Evolutionary conservation across 1,140 invertebrate genomes (phyloP).

Genomic region (Leptinotarsa undecemlineata): DNA sequence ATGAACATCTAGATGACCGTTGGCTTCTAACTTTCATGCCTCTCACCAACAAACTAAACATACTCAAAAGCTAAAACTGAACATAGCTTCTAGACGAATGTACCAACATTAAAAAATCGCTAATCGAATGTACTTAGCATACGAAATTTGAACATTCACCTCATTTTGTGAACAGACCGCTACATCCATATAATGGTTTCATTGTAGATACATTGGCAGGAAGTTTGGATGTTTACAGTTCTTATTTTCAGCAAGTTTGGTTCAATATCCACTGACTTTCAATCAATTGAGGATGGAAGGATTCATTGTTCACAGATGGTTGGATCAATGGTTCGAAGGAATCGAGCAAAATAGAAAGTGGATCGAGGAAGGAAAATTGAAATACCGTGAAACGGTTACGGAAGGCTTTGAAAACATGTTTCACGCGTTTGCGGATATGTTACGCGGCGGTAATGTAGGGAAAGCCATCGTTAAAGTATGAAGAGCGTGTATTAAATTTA

Average conservation of each 20-base stretch:
- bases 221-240: too few species aligned
- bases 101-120: too few species aligned
- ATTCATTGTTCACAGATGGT: conserved; percentile 65
- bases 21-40: too few species aligned
- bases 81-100: too few species aligned
- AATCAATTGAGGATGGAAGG: conserved; percentile 68
- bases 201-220: too few species aligned
- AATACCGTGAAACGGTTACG: conserved; percentile 66
- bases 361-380: conserved; percentile 62
- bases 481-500: conserved; percentile 63
- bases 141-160: too few species aligned
- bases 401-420: conserved; percentile 74
- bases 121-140: too few species aligned
- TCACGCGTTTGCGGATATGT: conserved; percentile 65
- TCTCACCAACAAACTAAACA: too few species aligned
- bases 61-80: too few species aligned
- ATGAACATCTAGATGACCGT: too few species aligned
- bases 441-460: conserved; percentile 66
- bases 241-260: conserved; percentile 55
- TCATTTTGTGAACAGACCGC: too few species aligned
- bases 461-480: conserved; percentile 63
- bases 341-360: conserved; percentile 65
- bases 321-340: conserved; percentile 64
- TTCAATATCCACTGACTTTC: conserved; percentile 62
- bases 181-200: too few species aligned